phyloP scores from a whole-genome alignment of 2,888 invertebrate species.

The Gymnosoma rotundatum region DNA sequence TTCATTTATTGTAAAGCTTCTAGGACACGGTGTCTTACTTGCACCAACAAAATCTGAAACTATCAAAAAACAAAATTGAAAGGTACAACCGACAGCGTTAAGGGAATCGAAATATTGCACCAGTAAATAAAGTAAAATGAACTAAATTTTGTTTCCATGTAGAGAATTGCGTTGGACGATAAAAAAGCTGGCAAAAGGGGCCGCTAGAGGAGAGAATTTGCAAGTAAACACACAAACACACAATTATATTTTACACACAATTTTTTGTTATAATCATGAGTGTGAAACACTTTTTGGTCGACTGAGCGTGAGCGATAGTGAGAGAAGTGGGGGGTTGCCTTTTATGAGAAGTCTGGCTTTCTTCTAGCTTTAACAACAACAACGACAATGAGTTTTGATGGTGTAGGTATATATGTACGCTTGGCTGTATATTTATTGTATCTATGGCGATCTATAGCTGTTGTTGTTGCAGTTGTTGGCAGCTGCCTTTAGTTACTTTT shows the following conservation, averaged over 20 bases:
- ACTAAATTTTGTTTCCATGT: neutral
- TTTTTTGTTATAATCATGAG: neutral
- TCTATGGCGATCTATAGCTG: too few species aligned
- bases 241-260: neutral
- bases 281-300: neutral
- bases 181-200: neutral
- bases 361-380: slow-evolving; percentile 25
- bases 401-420: neutral
- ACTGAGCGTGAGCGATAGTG: too few species aligned
- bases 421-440: neutral
- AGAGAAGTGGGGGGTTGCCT: neutral
- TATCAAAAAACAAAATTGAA: neutral
- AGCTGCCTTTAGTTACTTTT: slow-evolving; percentile 46
- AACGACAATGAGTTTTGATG: slow-evolving; percentile 1
- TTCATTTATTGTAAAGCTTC: too few species aligned
- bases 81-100: neutral
- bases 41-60: neutral
- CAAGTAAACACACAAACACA: neutral
- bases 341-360: slow-evolving; percentile 1
- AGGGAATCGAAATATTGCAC: neutral
- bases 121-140: slow-evolving; percentile 3
- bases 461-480: neutral
- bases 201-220: neutral
- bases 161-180: neutral
- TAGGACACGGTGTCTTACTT: too few species aligned